A percentile compares a stretch with the other conserved stretches of the same genome.
These are phyloP conservation scores for Eilema depressum DNA, from an alignment of 2,888 invertebrate species.

Conservation along the genomic window DNA sequence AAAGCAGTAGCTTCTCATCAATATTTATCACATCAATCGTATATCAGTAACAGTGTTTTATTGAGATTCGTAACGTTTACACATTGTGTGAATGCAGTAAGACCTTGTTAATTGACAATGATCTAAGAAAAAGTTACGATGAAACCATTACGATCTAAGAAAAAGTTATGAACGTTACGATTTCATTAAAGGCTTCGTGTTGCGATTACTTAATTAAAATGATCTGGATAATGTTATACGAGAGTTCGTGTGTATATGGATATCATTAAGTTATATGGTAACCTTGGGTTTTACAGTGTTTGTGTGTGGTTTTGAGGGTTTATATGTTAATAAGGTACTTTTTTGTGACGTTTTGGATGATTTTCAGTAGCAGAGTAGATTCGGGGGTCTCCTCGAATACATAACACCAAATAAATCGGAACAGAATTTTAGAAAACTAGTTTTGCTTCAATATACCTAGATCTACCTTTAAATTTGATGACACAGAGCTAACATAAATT, in stretches of 20 bases:
- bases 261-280: background rate
- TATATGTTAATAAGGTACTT: no score
- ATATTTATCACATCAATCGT: conserved; percentile 73
- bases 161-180: conserved; percentile 53
- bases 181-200: conserved; percentile 49
- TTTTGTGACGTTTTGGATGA: no score
- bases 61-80: conserved; percentile 57
- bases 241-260: background rate
- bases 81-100: conserved; percentile 66
- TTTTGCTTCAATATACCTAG: no score
- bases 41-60: conserved; percentile 59
- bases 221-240: background rate
- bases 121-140: conserved; percentile 50
- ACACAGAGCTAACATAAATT: no score
- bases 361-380: no score
- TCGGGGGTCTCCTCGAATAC: no score
- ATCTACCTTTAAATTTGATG: no score
- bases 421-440: background rate
- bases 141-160: conserved; percentile 40
- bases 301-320: no score
- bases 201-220: conserved; percentile 23
- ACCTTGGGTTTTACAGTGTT: background rate
- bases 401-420: no score
- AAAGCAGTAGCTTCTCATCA: conserved; percentile 36
- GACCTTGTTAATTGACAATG: conserved; percentile 60